Evolutionary conservation across 2,888 invertebrate species (phyloP).

Genomic region (Trachelus stipa): DNA sequence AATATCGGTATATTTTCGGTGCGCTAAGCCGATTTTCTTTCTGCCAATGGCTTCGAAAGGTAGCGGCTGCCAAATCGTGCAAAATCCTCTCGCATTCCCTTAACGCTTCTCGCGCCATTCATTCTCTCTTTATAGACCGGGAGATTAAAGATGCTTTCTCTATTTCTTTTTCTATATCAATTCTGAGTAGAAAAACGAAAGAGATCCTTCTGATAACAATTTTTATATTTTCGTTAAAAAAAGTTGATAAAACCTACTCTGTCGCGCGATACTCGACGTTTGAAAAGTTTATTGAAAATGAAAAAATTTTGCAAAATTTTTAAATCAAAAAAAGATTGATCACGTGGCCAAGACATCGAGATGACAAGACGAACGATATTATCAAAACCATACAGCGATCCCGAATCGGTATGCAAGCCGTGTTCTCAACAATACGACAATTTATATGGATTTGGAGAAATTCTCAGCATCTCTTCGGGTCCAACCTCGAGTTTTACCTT

Average conservation of each 20-base stretch:
- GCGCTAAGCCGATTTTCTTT: slow-evolving; percentile 65
- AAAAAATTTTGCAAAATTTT: neutral
- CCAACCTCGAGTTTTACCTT: slow-evolving; percentile 59
- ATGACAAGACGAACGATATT: neutral
- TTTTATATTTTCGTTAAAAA: neutral
- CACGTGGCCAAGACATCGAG: neutral
- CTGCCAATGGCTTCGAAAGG: slow-evolving; percentile 60
- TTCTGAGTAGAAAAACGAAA: neutral
- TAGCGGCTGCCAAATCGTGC: slow-evolving; percentile 58
- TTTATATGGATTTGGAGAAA: slow-evolving; percentile 63
- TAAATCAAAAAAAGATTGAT: neutral
- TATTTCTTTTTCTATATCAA: slow-evolving; percentile 33
- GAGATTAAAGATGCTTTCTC: slow-evolving; percentile 60
- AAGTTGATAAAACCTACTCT: neutral
- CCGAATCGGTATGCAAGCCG: slow-evolving; percentile 58
- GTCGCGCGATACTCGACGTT: neutral
- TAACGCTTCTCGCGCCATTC: slow-evolving; percentile 27
- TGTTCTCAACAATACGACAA: slow-evolving; percentile 60
- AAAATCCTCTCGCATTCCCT: slow-evolving; percentile 44
- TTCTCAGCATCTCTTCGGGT: slow-evolving; percentile 57
- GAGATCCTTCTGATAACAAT: neutral
- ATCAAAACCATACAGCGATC: slow-evolving; percentile 33
- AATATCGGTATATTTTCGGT: slow-evolving; percentile 64
- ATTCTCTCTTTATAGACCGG: slow-evolving; percentile 54
- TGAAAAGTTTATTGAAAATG: neutral